Conservation (phyloP, 2,113 vertebrate genomes). For the Corythornis cristatus region DNA sequence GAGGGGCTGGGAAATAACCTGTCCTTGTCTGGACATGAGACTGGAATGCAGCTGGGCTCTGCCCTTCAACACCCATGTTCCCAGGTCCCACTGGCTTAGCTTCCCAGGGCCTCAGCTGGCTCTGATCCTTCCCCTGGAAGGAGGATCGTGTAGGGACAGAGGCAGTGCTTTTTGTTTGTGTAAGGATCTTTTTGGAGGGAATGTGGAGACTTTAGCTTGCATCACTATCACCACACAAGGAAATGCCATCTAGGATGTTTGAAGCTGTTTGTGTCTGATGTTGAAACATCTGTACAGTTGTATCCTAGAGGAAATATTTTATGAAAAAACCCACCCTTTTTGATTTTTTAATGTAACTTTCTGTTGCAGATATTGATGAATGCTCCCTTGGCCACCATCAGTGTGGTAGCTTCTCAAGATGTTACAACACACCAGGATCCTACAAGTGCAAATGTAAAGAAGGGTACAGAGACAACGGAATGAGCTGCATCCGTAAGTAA, state of each 20-base stretch:
- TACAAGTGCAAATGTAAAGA: constrained; percentile 96
- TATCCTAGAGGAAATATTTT: neutral
- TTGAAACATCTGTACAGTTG: neutral
- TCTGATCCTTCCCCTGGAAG: neutral
- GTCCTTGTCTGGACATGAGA: neutral
- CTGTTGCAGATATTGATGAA: constrained; percentile 89
- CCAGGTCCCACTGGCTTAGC: neutral
- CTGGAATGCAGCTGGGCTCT: neutral
- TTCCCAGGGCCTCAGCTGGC: neutral
- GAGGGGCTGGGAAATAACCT: neutral
- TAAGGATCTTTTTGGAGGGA: neutral
- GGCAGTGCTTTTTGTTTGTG: neutral
- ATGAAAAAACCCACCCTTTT: neutral
- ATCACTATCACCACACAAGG: neutral
- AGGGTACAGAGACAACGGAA: constrained; percentile 87
- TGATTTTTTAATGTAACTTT: neutral
- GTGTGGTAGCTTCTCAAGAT: constrained; percentile 85
- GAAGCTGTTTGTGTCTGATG: neutral
- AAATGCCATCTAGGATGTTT: neutral
- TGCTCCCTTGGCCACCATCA: constrained; percentile 85
- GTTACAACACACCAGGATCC: constrained; percentile 91
- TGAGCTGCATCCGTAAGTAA: constrained; percentile 88
- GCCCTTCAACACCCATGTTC: neutral
- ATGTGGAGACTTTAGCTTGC: neutral
- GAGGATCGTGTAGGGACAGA: neutral